Conservation (phyloP, 1,140 invertebrate species). For the Bombus waltoni region DNA sequence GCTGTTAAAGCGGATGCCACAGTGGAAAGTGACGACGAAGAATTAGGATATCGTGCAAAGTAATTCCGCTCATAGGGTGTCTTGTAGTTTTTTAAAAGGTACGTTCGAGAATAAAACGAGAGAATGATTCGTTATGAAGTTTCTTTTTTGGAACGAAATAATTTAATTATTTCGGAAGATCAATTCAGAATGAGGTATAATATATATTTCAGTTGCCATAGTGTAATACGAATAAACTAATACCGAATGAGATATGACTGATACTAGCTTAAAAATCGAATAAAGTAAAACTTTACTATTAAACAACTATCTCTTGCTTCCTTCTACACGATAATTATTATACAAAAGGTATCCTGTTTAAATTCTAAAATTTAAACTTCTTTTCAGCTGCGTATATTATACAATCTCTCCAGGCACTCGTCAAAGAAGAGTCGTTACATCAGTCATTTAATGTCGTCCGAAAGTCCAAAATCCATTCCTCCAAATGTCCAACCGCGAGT, state of each 20-base stretch:
- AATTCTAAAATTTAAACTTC: neutral
- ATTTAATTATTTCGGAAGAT: neutral
- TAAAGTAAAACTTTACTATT: too few species aligned
- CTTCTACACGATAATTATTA: too few species aligned
- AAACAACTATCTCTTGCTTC: too few species aligned
- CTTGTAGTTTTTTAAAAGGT: neutral
- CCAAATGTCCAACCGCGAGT: neutral
- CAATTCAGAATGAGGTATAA: too few species aligned
- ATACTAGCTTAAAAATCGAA: too few species aligned
- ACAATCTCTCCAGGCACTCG: too few species aligned
- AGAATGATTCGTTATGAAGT: neutral
- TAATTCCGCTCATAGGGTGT: too few species aligned
- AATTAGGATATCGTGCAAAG: neutral
- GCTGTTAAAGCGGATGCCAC: constrained; percentile 30
- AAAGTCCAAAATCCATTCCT: neutral
- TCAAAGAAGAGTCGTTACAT: neutral
- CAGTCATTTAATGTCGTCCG: neutral
- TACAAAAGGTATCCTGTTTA: too few species aligned
- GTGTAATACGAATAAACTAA: too few species aligned
- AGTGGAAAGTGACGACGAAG: neutral
- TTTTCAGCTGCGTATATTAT: too few species aligned
- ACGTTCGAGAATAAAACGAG: neutral
- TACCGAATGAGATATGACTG: too few species aligned
- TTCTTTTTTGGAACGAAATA: neutral
- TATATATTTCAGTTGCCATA: too few species aligned